Conservation (phyloP, 2,888 invertebrate genomes). For the Pristionchus exspectatus region DNA sequence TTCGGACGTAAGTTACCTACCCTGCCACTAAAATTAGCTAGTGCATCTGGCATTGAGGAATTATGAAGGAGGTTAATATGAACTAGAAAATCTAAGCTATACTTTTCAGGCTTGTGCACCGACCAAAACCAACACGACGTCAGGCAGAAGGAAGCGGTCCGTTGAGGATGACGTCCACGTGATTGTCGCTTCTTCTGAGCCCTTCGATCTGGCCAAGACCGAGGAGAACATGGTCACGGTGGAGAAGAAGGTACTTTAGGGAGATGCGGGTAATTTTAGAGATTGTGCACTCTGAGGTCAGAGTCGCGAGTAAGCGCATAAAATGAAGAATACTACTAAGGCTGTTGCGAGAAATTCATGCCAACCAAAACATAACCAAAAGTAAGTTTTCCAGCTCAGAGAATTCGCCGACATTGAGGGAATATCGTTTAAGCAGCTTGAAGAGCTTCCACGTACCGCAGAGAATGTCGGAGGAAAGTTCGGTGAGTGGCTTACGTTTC, state of each 20-base stretch:
- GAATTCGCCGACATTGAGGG: constrained; percentile 50
- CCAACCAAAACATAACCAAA: too few species aligned
- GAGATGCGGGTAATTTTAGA: too few species aligned
- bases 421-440: constrained; percentile 45
- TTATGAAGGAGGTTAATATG: too few species aligned
- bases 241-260: neutral
- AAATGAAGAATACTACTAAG: neutral
- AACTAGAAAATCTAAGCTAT: too few species aligned
- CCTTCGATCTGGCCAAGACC: neutral
- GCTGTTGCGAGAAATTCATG: too few species aligned
- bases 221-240: constrained; percentile 45
- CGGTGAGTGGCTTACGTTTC: neutral
- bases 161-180: constrained; percentile 38
- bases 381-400: neutral
- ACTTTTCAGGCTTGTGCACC: constrained; percentile 12
- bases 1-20: neutral
- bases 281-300: too few species aligned
- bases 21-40: too few species aligned
- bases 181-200: neutral
- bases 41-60: too few species aligned
- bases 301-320: too few species aligned
- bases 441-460: constrained; percentile 10
- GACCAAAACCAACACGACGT: neutral
- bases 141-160: constrained; percentile 6
- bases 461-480: constrained; percentile 52